Evolutionary conservation across 35 echinoderm and acorn worm species (phyloP).

Genomic region (Lytechinus variegatus): DNA sequence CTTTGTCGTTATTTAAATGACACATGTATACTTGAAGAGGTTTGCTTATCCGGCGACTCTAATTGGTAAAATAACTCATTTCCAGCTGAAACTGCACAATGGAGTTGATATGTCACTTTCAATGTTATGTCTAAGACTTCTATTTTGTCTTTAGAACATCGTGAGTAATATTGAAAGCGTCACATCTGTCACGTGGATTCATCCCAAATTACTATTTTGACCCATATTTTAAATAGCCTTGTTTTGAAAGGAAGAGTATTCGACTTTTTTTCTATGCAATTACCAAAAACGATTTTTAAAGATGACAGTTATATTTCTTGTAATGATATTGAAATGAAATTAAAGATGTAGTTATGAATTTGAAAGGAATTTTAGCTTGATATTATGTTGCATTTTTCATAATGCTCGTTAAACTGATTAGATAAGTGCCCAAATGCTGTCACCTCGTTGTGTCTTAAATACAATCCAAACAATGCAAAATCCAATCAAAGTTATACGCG

Average conservation of each 20-base stretch:
- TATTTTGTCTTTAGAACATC: no score
- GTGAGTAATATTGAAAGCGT: no score
- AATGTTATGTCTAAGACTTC: no score
- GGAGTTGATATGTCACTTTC: no score
- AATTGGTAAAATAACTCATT: no score
- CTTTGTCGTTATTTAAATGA: background rate
- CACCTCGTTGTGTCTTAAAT: background rate
- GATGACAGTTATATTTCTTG: background rate
- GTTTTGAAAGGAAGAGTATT: background rate
- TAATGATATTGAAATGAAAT: background rate
- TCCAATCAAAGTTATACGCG: background rate
- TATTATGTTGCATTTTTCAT: background rate
- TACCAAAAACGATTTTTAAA: no score
- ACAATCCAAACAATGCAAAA: background rate
- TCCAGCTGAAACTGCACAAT: no score
- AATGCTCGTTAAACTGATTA: no score
- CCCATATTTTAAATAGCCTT: background rate
- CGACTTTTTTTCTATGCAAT: background rate
- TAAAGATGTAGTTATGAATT: background rate
- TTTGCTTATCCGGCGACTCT: no score
- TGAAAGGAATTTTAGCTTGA: background rate
- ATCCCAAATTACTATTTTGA: background rate
- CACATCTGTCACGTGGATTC: no score
- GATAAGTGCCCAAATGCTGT: background rate
- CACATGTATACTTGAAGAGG: no score